Percentiles rank a stretch among this genome's conserved stretches.
Conservation (phyloP, 64 coral and sea anemone genomes). For the Anthopleura sola region DNA sequence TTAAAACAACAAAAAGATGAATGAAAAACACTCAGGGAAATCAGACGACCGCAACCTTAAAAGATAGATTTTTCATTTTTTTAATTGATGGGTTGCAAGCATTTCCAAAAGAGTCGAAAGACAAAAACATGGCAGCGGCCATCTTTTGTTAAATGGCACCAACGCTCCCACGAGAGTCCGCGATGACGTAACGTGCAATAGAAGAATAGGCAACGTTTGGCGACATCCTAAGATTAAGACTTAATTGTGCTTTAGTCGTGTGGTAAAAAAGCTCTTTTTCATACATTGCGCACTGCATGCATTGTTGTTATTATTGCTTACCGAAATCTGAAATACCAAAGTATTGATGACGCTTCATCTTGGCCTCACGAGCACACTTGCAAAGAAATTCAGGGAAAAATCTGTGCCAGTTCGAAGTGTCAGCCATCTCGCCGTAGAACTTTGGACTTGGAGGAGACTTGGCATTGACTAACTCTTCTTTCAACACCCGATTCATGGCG, state of each 20-base stretch:
- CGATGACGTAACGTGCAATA: too few species aligned
- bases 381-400: constrained; percentile 44
- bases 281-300: neutral
- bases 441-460: neutral
- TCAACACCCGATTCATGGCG: neutral
- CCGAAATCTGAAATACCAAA: constrained; percentile 39
- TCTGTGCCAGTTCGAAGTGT: neutral
- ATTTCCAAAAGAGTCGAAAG: too few species aligned
- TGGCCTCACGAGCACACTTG: constrained; percentile 38
- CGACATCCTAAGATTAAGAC: too few species aligned
- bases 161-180: too few species aligned
- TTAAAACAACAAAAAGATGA: neutral
- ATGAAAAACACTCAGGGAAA: neutral
- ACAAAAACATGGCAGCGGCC: too few species aligned
- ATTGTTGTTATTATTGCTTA: neutral
- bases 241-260: too few species aligned
- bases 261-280: neutral
- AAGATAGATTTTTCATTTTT: too few species aligned
- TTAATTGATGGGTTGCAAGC: too few species aligned
- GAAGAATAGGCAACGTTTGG: too few species aligned
- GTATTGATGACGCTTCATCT: constrained; percentile 2
- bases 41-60: too few species aligned
- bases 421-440: constrained; percentile 14
- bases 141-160: too few species aligned
- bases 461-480: constrained; percentile 24